Evolutionary conservation across 2,797 vertebrate species (phyloP).

Genomic region (Aldrovandia affinis): DNA sequence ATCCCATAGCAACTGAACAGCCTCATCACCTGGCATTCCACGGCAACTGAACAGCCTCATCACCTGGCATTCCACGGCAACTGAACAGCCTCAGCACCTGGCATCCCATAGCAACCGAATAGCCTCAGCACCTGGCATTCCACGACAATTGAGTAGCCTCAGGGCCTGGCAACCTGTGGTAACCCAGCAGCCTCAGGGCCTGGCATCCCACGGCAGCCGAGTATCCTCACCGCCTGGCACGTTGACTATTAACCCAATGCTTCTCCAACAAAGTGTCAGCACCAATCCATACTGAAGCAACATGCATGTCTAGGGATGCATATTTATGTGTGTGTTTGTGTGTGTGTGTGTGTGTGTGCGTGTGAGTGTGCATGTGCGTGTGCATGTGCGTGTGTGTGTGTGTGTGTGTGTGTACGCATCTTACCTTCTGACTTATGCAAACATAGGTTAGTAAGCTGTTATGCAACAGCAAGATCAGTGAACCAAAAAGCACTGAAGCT

Average conservation of each 20-base stretch:
- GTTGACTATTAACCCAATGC: background rate
- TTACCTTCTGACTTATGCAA: constrained; percentile 59
- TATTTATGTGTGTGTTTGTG: background rate
- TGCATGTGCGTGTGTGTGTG: background rate
- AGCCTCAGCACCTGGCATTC: no score
- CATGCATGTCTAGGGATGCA: background rate
- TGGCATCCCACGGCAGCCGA: no score
- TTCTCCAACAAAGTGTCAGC: background rate
- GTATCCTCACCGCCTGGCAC: no score
- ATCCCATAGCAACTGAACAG: no score
- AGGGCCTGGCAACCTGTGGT: no score
- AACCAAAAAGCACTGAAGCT: constrained; percentile 52
- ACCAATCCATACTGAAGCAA: background rate
- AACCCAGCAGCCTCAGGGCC: no score
- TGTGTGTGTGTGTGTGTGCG: background rate
- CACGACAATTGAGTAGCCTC: no score
- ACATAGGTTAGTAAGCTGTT: constrained; percentile 64
- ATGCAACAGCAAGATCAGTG: constrained; percentile 51
- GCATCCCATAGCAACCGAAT: no score
- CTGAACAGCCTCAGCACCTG: no score
- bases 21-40: no score
- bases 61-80: no score
- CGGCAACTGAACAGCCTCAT: no score
- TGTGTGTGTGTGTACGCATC: constrained; percentile 38
- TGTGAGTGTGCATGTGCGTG: background rate